These are phyloP conservation scores for Tetranychus piercei DNA, from an alignment of 2,888 invertebrate genomes.

Conservation along the genomic window DNA sequence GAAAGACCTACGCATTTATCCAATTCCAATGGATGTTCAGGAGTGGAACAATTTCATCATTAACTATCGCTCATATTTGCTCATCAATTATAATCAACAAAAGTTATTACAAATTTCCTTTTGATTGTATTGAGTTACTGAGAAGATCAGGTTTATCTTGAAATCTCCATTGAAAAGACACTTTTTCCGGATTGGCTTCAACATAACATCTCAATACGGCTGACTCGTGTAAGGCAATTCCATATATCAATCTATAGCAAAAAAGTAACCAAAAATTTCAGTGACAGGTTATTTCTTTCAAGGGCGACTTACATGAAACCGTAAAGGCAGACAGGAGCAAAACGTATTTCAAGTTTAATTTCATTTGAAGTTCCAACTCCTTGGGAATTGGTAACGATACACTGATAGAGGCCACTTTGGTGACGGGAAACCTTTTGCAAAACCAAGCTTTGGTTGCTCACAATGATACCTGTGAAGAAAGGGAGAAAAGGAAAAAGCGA, in stretches of 20 bases:
- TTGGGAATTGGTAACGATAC: slow-evolving; percentile 22
- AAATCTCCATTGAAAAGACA: slow-evolving; percentile 25
- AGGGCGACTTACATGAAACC: background rate
- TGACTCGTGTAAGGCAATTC: slow-evolving; percentile 19
- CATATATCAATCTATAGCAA: slow-evolving; percentile 17
- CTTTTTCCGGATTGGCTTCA: slow-evolving; percentile 25
- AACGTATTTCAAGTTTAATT: slow-evolving; percentile 19
- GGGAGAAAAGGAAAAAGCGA: background rate
- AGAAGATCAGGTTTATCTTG: slow-evolving; percentile 11
- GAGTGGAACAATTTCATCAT: too few relatives aligned
- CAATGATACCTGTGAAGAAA: slow-evolving; percentile 19
- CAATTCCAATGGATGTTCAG: too few relatives aligned
- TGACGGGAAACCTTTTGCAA: slow-evolving; percentile 20
- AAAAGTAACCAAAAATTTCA: background rate
- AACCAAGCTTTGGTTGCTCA: slow-evolving; percentile 21
- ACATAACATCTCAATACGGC: slow-evolving; percentile 21
- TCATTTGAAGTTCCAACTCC: slow-evolving; percentile 19
- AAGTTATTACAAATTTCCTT: slow-evolving; percentile 11
- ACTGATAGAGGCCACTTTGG: slow-evolving; percentile 21
- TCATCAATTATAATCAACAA: too few relatives aligned
- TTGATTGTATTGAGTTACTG: background rate
- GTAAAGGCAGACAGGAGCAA: slow-evolving; percentile 22
- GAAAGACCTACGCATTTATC: too few relatives aligned
- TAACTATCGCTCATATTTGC: too few relatives aligned
- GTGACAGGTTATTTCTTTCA: background rate